Evolutionary conservation across 2,888 invertebrate species (phyloP), one percentile per base, ranked within the genome.

Genomic region (Eupsilia transversa): DNA sequence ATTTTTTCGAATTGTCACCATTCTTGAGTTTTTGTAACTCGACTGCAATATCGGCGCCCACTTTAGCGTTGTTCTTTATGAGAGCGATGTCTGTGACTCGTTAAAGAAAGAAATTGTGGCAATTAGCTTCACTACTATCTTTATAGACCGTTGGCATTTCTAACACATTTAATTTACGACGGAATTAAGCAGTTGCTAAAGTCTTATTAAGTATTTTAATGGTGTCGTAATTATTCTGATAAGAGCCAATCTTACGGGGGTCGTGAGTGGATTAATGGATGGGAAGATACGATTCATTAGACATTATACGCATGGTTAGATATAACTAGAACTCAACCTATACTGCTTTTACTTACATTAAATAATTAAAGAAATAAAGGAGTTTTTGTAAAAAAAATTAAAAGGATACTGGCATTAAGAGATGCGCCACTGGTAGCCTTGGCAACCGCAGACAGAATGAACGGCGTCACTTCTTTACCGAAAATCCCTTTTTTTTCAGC

Each of bases 381-480:
- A 12, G 3, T 30, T 57, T 20, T 30, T 0, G 3, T 23, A 0
- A n/a, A 27, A 20, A 10, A 14, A 7, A 10, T 49, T 1, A 87
- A 96, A 97, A 97, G 97, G 97, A 97, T 98, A 99, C 99, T 99
- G 52, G 99, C 97, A 90, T 96, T 91, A 54, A 99, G 96, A 27
- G 99, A 99, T 86, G 97, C 97, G 54, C 99, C 99, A 23, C 96
- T 92, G 0, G 99, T 99, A n/a, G 98, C 96, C 83, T 97, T 96
- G 38, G 98, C 97, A 38, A 99, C 97, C 86, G 97, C 97, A 56
- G 97, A 94, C 52, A 99, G 95, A 46, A 99, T 96, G 94, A 98
- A 99, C 2, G 99, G 99, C 1, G 99, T 99, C 14, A 99, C 97
- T 87, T 98, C 97, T 94, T 99, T 99, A 3, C 99, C 99, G 7